These are phyloP conservation scores for Torymus texanus DNA, from an alignment of 2,888 invertebrate species.

Conservation along the genomic window DNA sequence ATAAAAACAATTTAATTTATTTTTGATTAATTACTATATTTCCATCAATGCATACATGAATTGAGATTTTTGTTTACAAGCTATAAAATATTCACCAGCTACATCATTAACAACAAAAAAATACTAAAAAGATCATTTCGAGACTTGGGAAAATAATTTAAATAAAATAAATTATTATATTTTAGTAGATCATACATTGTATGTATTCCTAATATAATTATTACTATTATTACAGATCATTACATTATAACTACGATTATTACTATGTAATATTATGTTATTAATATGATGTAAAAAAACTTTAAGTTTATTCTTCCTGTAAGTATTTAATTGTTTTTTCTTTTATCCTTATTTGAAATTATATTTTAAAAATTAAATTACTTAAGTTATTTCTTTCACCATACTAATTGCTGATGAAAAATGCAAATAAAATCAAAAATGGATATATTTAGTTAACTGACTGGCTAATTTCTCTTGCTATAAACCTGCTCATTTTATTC, in stretches of 20 bases:
- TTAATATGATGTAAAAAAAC: conserved; percentile 67
- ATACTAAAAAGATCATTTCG: conserved; percentile 19
- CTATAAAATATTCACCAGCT: too few relatives aligned
- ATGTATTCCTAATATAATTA: conserved; percentile 55
- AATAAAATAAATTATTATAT: conserved; percentile 60
- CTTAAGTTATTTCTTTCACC: conserved; percentile 17
- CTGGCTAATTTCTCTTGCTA: conserved; percentile 28
- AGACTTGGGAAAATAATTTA: conserved; percentile 36
- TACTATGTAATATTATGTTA: conserved; percentile 56
- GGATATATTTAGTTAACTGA: conserved; percentile 56
- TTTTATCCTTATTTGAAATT: conserved; percentile 45
- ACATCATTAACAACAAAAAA: neutral
- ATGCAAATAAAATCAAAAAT: conserved; percentile 60
- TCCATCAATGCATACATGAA: too few relatives aligned
- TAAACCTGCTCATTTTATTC: neutral
- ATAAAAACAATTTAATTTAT: too few relatives aligned
- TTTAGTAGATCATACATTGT: conserved; percentile 65
- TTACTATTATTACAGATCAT: conserved; percentile 39
- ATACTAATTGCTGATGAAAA: conserved; percentile 37
- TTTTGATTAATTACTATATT: too few relatives aligned
- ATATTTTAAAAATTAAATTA: conserved; percentile 26
- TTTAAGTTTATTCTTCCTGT: conserved; percentile 63
- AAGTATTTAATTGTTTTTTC: conserved; percentile 57
- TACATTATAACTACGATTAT: conserved; percentile 49
- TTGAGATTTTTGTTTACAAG: too few relatives aligned